A percentile compares a stretch with the other conserved stretches of the same genome.
These are phyloP conservation scores for Lepidocyrtinus sp. DNA, from an alignment of 2,888 invertebrate species.

Conservation along the genomic window DNA sequence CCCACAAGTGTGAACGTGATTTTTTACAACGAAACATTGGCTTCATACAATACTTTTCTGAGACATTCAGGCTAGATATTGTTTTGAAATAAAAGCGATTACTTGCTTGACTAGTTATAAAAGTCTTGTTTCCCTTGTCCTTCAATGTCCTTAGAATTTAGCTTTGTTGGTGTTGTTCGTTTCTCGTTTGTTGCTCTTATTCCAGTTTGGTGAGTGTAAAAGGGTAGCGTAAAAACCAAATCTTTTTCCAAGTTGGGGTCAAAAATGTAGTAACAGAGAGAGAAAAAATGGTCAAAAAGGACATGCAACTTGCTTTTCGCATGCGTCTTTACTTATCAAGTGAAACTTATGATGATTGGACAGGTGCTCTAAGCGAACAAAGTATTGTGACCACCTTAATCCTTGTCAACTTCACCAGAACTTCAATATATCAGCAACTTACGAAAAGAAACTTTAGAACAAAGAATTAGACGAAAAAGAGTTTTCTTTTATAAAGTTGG, in stretches of 20 bases:
- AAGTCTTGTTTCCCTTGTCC: neutral
- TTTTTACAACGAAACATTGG: neutral
- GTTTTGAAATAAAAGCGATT: conserved; percentile 27
- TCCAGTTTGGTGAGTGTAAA: neutral
- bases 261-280: too few species aligned
- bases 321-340: neutral
- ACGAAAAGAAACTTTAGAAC: conserved; percentile 18
- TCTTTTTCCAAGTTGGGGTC: too few species aligned
- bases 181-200: neutral
- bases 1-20: conserved; percentile 19
- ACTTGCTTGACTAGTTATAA: conserved; percentile 14
- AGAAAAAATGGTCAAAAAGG: too few species aligned
- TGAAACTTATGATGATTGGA: conserved; percentile 31
- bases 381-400: conserved; percentile 35
- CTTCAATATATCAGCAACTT: conserved; percentile 35
- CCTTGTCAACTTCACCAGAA: conserved; percentile 27
- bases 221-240: too few species aligned
- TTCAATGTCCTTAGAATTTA: neutral
- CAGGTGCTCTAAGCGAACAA: conserved; percentile 10
- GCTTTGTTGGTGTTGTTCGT: too few species aligned
- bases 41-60: conserved; percentile 12
- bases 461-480: neutral
- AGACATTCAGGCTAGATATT: neutral
- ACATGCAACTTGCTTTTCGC: too few species aligned
- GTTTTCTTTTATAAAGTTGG: neutral